A percentile compares a stretch with the other conserved stretches of the same genome.
phyloP scores from a whole-genome alignment of 1,140 invertebrate species.

The Acromyrmex echinatior region DNA sequence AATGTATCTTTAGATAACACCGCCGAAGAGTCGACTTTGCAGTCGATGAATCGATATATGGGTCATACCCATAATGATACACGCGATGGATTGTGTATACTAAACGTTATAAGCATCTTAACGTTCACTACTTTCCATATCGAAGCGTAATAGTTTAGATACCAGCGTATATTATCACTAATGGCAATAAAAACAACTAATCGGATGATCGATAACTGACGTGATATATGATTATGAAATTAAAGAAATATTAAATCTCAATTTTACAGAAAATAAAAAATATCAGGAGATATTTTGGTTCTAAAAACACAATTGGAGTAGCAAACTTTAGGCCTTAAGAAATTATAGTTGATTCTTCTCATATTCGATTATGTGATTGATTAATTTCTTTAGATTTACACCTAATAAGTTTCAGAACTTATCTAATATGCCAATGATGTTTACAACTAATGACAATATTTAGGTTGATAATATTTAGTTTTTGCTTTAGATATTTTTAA shows the following conservation, averaged over 20 bases:
- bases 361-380: no score
- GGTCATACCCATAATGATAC: slow-evolving; percentile 16
- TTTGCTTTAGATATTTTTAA: neutral
- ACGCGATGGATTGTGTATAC: neutral
- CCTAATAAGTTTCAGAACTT: no score
- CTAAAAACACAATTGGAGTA: no score
- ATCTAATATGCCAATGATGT: no score
- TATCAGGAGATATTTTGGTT: neutral
- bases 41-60: slow-evolving; percentile 46
- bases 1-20: slow-evolving; percentile 36
- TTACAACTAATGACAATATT: no score
- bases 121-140: neutral
- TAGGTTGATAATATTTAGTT: neutral
- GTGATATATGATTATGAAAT: neutral
- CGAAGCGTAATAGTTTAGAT: neutral
- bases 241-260: neutral
- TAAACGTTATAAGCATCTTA: neutral
- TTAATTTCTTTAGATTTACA: no score
- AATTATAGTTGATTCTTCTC: no score
- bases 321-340: no score
- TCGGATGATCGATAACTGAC: neutral
- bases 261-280: neutral
- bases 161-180: neutral
- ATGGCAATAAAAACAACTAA: neutral
- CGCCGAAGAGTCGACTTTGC: slow-evolving; percentile 16